Conservation (phyloP, 2,888 invertebrate species). For the Metacarcinus magister region DNA sequence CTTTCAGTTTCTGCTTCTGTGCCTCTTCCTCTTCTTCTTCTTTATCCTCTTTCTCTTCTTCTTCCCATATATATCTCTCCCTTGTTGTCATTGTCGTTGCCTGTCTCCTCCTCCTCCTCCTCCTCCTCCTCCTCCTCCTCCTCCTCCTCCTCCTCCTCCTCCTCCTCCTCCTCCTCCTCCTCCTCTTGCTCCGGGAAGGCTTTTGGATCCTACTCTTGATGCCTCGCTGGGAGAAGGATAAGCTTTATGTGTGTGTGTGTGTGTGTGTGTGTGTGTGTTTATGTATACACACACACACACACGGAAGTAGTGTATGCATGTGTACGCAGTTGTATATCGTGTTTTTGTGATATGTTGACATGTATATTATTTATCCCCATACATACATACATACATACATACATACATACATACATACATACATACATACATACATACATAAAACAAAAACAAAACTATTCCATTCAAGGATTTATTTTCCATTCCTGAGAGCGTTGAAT, state of each 20-base stretch:
- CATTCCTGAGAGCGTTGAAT: no score
- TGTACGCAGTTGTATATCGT: not conserved
- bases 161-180: not conserved
- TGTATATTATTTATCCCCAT: no score
- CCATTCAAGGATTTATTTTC: no score
- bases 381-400: no score
- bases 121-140: not conserved
- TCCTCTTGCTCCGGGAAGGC: not conserved
- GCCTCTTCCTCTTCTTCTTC: not conserved
- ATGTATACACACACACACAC: no score
- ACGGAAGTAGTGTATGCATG: not conserved
- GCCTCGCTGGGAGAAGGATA: not conserved
- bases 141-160: not conserved
- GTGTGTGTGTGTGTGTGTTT: constrained; percentile 5
- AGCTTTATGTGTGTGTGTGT: not conserved
- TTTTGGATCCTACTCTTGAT: not conserved
- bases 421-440: no score
- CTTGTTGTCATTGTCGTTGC: not conserved
- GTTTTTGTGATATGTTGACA: no score
- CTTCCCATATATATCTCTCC: not conserved
- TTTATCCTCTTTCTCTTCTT: not conserved
- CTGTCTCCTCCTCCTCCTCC: not conserved
- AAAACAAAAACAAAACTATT: no score
- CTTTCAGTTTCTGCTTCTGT: not conserved
- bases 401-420: no score